Evolutionary conservation across 2,888 invertebrate species (phyloP), one percentile per base, ranked within the genome.

Genomic region (Chrysina gloriosa): DNA sequence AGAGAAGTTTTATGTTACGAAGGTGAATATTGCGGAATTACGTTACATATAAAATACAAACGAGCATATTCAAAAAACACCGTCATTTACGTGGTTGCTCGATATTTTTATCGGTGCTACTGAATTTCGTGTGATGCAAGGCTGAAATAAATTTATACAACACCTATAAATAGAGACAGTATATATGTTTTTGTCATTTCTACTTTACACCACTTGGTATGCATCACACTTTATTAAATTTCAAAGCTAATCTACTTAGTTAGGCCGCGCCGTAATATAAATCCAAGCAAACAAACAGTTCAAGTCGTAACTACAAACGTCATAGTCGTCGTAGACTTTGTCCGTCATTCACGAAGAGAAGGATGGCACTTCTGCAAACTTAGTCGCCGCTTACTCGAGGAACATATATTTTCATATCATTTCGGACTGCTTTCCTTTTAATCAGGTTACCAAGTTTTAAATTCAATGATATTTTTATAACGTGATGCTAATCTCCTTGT

Each of bases 381-480:
- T 14, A 58, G 39, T 25, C 14, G 42, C 9, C 58, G 25, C 34
- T 39, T 25, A 14, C 42, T 58, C 11, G 9, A 5, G 25, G 71
- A 69, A 68, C 73, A 73, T 72, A 73, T 74, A 74, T 73, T 74
- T 72, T 68, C 67, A 68, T 65, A 66, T 45, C 65, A 70, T 65
- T 66, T 66, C 56, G 50, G 50, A 69, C 69, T 69, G 68, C 69
- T 73, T n/a, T 70, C 70, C 73, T 68, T 74, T 73, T 76, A 75
- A 76, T 75, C 72, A 73, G 72, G 70, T 73, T 73, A 72, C 69
- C 70, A 72, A 72, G 72, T 73, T 75, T 76, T 76, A 76, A 76
- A 76, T 76, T 75, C 76, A 76, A 76, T 74, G 74, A 72, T 73
- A 75, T 76, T 77, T 76, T 77, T 76, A 75, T 73, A 72, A 68